These are phyloP conservation scores for Sphaeramia orbicularis DNA, from an alignment of 2,797 vertebrate genomes.

Conservation along the genomic window DNA sequence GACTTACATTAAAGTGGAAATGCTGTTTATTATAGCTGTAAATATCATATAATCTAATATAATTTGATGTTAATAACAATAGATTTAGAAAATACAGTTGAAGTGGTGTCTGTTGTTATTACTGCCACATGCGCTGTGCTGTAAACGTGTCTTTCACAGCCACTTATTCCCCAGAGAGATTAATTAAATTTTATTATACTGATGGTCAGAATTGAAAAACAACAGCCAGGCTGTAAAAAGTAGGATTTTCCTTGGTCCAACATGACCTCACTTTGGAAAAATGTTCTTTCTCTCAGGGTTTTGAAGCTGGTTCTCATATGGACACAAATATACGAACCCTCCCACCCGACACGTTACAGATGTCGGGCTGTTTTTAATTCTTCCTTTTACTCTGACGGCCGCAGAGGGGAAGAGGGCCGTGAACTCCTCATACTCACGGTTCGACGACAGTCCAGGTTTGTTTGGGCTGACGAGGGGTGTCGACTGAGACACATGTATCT, in stretches of 20 bases:
- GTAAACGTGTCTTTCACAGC: background rate
- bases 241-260: constrained; percentile 14
- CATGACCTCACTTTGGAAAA: constrained; percentile 47
- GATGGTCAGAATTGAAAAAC: constrained; percentile 3
- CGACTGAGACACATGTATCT: constrained; percentile 45
- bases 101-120: too few species aligned
- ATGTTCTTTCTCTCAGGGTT: constrained; percentile 29
- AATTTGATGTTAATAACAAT: too few species aligned
- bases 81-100: too few species aligned
- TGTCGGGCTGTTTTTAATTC: constrained; percentile 45
- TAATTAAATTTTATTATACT: constrained; percentile 9
- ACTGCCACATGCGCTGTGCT: background rate
- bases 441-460: constrained; percentile 42
- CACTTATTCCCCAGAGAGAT: background rate
- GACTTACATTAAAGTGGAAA: too few species aligned
- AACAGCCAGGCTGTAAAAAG: constrained; percentile 25
- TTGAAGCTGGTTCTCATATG: constrained; percentile 12
- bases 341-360: constrained; percentile 25
- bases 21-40: too few species aligned
- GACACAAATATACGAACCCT: constrained; percentile 2
- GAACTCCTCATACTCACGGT: background rate
- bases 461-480: constrained; percentile 59
- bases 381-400: constrained; percentile 10
- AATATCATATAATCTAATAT: too few species aligned
- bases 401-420: constrained; percentile 3